phyloP scores from a whole-genome alignment of 2,888 invertebrate genomes.

The Taenaris catops region DNA sequence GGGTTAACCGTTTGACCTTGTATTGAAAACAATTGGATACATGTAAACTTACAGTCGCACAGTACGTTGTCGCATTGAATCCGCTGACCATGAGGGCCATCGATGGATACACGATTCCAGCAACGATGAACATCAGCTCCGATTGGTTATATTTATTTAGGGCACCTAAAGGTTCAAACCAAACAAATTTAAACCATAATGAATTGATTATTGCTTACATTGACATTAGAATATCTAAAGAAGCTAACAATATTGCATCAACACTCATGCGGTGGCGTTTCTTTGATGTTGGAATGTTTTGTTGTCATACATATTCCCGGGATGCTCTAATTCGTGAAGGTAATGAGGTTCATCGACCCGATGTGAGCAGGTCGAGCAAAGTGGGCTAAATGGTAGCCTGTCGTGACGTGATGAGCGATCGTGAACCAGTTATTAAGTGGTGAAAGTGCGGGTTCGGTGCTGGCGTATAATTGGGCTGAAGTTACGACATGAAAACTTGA shows the following conservation, averaged over 20 bases:
- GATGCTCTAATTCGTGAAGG: constrained; percentile 10
- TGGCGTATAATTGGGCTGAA: constrained; percentile 43
- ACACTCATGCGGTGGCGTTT: not conserved
- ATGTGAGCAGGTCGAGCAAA: constrained; percentile 6
- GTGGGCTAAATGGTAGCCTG: constrained; percentile 24
- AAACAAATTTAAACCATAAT: too few species aligned
- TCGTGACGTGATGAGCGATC: constrained; percentile 28
- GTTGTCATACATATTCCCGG: not conserved
- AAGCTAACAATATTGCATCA: not conserved
- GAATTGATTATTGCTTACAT: too few species aligned
- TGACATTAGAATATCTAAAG: too few species aligned
- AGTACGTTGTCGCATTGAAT: too few species aligned
- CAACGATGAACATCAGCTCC: too few species aligned
- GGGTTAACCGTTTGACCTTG: too few species aligned
- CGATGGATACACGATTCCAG: too few species aligned
- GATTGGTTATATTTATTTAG: too few species aligned
- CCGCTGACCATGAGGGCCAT: too few species aligned
- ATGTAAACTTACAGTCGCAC: too few species aligned
- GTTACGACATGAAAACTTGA: constrained; percentile 19
- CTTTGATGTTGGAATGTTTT: not conserved
- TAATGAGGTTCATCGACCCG: constrained; percentile 16
- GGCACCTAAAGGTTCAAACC: too few species aligned
- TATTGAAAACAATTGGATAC: too few species aligned
- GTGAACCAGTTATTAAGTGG: constrained; percentile 35
- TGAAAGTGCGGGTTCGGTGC: constrained; percentile 48